Evolutionary conservation across 2,797 vertebrate species (phyloP), one percentile per base, ranked within the genome.

Genomic region (Syncerus caffer): DNA sequence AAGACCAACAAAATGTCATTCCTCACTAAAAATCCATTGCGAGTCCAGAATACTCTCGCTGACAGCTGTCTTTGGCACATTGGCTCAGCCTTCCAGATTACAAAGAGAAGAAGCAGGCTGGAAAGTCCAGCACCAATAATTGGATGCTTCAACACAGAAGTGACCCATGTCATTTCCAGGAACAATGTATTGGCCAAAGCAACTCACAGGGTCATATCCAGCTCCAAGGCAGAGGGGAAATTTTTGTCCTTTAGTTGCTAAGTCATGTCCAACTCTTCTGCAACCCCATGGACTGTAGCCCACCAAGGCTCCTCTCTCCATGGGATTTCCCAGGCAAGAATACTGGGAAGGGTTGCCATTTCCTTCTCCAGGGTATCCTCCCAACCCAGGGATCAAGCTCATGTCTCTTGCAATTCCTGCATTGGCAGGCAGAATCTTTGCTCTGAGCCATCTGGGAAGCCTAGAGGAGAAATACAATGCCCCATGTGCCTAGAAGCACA

Each of bases 121-220:
- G 38, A 60, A 80, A 57, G n/a, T 90, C 23, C 25, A 96, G n/a
- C 47, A 79, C 21, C 34, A 83, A 14, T 21, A 86, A 78, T 17
- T 78, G 80, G 67, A 95, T 82, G 34, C 45, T 96, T 87, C 27
- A 45, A 90, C 19, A 50, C 17, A 88, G 14, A 97, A 91, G 85
- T 58, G 25, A 67, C 9, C 17, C 12, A 31, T 5, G 6, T 62
- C 58, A 74, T 42, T 85, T 60, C 19, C 34, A 78, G 82, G 42
- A 74, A 89, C 29, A 96, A 25, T 19, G 29, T 85, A 34, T 38
- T 82, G 12, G 31, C 34, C 50, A 60, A 85, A 94, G 25, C 45
- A 82, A 90, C 31, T 82, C 67, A 67, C 47, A 78, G 55, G 7
- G 13, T 89, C 57, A 45, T 29, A 31, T 12, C 45, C n/a, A 17